Conservation (phyloP, 2,113 vertebrate species). For the Odocoileus virginianus region DNA sequence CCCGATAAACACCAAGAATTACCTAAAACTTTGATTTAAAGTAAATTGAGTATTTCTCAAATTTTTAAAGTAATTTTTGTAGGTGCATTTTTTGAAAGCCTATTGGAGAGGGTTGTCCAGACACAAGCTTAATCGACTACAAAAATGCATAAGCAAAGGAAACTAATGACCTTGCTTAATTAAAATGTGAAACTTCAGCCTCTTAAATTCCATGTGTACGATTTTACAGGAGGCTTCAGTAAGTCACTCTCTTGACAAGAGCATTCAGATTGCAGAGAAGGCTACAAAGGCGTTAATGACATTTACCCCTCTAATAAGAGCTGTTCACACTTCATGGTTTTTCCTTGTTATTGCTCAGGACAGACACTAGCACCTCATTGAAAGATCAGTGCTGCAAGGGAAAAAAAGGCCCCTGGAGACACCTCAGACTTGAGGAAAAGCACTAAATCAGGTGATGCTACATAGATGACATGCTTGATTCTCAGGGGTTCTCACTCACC, state of each 20-base stretch:
- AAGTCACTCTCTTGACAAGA: constrained; percentile 59
- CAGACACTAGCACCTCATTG: constrained; percentile 81
- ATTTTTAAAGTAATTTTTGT: constrained; percentile 40
- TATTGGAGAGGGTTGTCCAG: constrained; percentile 14
- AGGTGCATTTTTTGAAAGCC: background rate
- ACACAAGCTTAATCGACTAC: background rate
- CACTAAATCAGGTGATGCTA: constrained; percentile 79
- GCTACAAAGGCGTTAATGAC: constrained; percentile 80
- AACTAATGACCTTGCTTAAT: constrained; percentile 68
- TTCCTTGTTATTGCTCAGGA: constrained; percentile 81
- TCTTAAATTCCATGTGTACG: constrained; percentile 55
- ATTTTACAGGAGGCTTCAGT: constrained; percentile 55
- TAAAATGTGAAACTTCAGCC: constrained; percentile 71
- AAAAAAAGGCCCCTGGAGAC: constrained; percentile 78
- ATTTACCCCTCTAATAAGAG: constrained; percentile 83
- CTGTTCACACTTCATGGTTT: constrained; percentile 80
- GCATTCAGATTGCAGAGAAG: constrained; percentile 72
- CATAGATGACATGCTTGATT: constrained; percentile 78
- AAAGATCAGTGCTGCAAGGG: constrained; percentile 81
- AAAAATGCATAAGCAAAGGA: background rate
- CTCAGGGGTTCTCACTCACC: constrained; percentile 69
- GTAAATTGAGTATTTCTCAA: background rate
- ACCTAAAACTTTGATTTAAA: constrained; percentile 3
- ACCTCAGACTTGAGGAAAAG: constrained; percentile 75
- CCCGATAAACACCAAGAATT: background rate